Conservation (phyloP, 2,113 vertebrate genomes). For the Alligator sinensis region DNA sequence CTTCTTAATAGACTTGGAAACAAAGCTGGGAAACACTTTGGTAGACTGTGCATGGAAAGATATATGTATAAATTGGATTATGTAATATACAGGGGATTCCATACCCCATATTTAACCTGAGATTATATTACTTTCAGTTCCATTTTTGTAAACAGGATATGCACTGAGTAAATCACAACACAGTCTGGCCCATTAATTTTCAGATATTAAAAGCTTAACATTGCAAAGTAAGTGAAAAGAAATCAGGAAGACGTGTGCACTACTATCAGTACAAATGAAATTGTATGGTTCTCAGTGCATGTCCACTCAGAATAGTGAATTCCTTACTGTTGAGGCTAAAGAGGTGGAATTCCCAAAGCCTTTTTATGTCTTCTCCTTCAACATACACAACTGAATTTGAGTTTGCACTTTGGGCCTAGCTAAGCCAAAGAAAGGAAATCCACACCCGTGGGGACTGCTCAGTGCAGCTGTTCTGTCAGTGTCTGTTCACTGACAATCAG, state of each 20-base stretch:
- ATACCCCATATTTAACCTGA: not conserved
- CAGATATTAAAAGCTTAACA: not conserved
- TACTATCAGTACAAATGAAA: not conserved
- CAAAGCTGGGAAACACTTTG: not conserved
- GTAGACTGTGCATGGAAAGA: not conserved
- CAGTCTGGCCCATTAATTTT: not conserved
- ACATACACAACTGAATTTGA: not conserved
- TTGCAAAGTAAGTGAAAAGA: not conserved
- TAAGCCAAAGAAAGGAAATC: fast-evolving
- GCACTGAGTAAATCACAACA: not conserved
- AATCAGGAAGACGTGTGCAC: fast-evolving
- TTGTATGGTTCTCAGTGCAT: not conserved
- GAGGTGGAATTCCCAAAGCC: not conserved
- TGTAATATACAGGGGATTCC: not conserved
- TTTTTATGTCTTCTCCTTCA: not conserved
- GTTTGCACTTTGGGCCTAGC: not conserved
- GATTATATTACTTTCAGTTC: not conserved
- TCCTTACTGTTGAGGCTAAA: not conserved
- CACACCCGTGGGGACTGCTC: fast-evolving
- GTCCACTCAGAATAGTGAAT: not conserved
- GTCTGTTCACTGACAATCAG: not conserved
- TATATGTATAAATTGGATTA: not conserved
- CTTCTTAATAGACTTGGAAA: not conserved
- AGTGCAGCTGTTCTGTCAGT: not conserved
- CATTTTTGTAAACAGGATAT: not conserved